Evolutionary conservation across 1,140 invertebrate genomes (phyloP), one percentile per base, ranked within the genome.

Genomic region (Leptonema lineaticorne): DNA sequence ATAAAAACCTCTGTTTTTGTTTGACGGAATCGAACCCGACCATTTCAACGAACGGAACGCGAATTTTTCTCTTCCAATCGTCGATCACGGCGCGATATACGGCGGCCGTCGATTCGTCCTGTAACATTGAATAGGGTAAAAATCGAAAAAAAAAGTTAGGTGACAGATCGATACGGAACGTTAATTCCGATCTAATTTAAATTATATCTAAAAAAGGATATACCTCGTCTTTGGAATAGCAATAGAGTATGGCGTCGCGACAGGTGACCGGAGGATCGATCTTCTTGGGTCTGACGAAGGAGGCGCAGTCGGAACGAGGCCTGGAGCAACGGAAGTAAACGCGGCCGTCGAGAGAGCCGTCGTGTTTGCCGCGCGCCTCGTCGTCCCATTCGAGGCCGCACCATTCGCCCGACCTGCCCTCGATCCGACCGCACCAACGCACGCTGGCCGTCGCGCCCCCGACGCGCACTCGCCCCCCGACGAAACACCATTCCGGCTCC

Each of bases 361-460:
- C 88, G 76, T 98, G 95, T 79, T 96, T 96, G 9, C 95, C 95
- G 75, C 95, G 83, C 26, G 79, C 77, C 2, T 87, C 83, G 78
- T 96, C 89, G 81, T 98, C 95, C 95, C 95, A 98, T 76, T 97
- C 95, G 16, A 97, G 86, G 1, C 96, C 95, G 67, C 94, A 82
- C 95, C 95, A 98, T 37, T 78, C 76, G 1, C 84, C 85, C 59
- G 81, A 76, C 69, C 87, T 83, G 1, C 85, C 85, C 67, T 81
- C 79, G 8, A 88, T 81, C 75, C 80, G 77, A 46, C 81, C 81
- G 64, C 81, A 79, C 73, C 79, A 83, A 68, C 79, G 79, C 53
- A 81, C 79, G 18, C 24, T 48, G n/a, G 16, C 62, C n/a, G 30
- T 8, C 1, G 16, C n/a, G 14, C 62, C 62, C 16, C 45, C 27